Base-by-base conservation (phyloP, 2,888 invertebrate species). In the Onchidella celtica region DNA sequence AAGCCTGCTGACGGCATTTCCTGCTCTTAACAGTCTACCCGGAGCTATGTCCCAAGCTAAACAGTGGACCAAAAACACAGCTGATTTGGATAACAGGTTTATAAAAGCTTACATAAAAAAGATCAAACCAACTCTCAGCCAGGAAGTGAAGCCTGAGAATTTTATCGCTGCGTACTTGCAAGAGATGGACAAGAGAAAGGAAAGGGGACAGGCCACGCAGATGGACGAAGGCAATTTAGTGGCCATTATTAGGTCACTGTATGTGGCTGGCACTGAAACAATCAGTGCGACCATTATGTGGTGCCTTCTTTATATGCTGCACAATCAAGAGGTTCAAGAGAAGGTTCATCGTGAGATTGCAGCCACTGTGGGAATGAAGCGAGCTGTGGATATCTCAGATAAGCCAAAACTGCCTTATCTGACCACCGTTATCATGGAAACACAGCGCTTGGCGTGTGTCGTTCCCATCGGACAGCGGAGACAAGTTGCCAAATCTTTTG, bases 201-300 rank as follows among this genome's bases (percentile, higher is more conserved):
- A 40, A n/a, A 38, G 65, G 9, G 32, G 66, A n/a, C 24, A 66
- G 9, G 21, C 17, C 0, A 72, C 40, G 11, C 47, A 11, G 34
- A 11, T 79, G 32, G 36, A 34, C 34, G 73, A 79, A 27, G 55
- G 24, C n/a, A 79, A 79, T 57, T 29, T 79, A 29, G n/a, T 55
- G 2, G 79, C 79, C 1, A 63, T 79, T 3, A 66, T 79, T 11
- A 69, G 70, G 32, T 73, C 72, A 17, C 36, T 79, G 17, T 79
- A 73, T 34, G n/a, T 65, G 9, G 79, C 79, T 38, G 79, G 79
- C 0, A 84, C 87, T 90, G 96, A 96, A 89, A 96, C 96, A 1
- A 96, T 96, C 0, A 95, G 96, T n/a, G 96, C 97, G 29, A 97
- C 96, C 1, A 96, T 97, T 84, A 96, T 96, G 90, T 97, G 97